Conservation (phyloP, 1,140 invertebrate species). For the Microplitis mediator region DNA sequence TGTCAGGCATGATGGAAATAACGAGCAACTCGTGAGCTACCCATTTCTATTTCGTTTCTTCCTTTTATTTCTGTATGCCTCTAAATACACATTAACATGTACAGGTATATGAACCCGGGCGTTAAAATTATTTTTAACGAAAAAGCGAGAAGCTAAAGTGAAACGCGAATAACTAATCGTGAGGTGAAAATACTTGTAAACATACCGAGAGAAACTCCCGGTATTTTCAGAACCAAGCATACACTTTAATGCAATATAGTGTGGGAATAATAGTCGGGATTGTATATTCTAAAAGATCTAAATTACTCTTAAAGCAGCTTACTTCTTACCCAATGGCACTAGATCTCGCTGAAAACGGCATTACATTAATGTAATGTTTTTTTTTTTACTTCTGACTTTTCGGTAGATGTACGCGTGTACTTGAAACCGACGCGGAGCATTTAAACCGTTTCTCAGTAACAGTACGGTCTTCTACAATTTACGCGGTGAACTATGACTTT, state of each 20-base stretch:
- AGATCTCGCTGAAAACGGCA: neutral
- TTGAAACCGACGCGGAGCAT: neutral
- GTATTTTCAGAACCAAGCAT: no score
- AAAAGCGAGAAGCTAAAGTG: no score
- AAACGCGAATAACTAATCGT: no score
- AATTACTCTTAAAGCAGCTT: neutral
- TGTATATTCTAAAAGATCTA: neutral
- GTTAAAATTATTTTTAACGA: no score
- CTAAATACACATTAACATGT: no score
- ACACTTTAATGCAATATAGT: neutral
- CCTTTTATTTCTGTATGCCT: no score
- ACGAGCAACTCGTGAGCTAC: slow-evolving; percentile 29
- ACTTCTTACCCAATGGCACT: neutral
- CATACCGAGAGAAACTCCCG: no score
- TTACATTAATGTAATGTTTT: neutral
- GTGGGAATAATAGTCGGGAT: neutral
- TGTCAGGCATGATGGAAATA: slow-evolving; percentile 38
- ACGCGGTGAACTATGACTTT: slow-evolving; percentile 22
- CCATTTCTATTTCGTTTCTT: neutral
- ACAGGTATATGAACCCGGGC: no score
- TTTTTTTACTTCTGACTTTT: neutral
- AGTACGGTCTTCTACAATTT: slow-evolving; percentile 18
- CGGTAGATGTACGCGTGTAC: neutral
- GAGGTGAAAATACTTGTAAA: no score
- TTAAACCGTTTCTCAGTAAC: slow-evolving; percentile 14